A percentile compares a stretch with the other conserved stretches of the same genome.
Evolutionary conservation across 2,797 vertebrate genomes (phyloP).

Genomic region (Lycodopsis pacificus): DNA sequence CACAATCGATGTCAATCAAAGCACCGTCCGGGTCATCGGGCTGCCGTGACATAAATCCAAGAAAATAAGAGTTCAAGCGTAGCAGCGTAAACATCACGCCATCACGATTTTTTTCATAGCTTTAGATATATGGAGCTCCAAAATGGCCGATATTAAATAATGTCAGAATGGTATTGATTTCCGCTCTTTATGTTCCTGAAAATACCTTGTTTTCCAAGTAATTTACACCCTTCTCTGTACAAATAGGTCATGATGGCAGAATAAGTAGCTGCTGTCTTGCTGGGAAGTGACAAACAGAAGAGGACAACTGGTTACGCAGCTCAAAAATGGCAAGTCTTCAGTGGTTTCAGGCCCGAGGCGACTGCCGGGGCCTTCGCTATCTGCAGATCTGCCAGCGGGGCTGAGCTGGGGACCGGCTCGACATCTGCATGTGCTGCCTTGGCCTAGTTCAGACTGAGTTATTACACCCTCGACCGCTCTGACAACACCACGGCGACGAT

Average conservation of each 20-base stretch:
- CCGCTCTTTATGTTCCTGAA: background rate
- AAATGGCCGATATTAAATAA: background rate
- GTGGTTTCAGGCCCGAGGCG: conserved; percentile 54
- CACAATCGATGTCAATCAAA: conserved; percentile 58
- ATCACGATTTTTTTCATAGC: background rate
- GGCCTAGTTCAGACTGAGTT: conserved; percentile 81
- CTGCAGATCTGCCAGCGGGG: conserved; percentile 46
- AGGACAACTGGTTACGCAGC: conserved; percentile 51
- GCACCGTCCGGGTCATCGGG: conserved; percentile 37
- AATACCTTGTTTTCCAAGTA: conserved; percentile 1
- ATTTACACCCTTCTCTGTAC: conserved; percentile 22
- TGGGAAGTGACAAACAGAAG: conserved; percentile 32
- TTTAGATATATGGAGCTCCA: background rate
- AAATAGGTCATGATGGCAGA: conserved; percentile 58
- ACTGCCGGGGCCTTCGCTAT: conserved; percentile 49
- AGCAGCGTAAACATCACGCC: conserved; percentile 28
- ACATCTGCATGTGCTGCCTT: conserved; percentile 73
- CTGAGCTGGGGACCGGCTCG: conserved; percentile 52
- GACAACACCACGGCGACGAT: conserved; percentile 39
- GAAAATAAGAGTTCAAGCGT: conserved; percentile 19
- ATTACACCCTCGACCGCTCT: conserved; percentile 50
- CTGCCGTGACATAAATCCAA: conserved; percentile 35
- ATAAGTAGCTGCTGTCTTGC: conserved; percentile 17
- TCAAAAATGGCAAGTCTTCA: conserved; percentile 51
- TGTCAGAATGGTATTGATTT: background rate